Conservation (phyloP, 92 coral and sea anemone genomes). For the Blastomussa wellsi region DNA sequence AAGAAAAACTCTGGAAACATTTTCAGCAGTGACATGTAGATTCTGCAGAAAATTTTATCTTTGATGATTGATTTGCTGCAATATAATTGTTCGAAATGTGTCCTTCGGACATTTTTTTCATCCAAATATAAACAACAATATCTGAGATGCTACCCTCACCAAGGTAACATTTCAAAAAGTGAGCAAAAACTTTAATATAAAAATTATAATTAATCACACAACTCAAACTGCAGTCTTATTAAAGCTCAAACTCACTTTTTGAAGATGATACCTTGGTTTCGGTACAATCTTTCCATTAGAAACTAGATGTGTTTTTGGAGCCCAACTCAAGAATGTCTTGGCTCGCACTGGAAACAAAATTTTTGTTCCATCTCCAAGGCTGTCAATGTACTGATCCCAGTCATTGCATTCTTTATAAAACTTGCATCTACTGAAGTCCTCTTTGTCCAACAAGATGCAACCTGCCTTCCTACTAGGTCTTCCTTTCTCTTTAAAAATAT, state of each 20-base stretch:
- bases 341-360: constrained; percentile 7
- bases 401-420: constrained; percentile 21
- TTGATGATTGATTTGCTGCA: too few relatives aligned
- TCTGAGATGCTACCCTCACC: background rate
- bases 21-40: too few relatives aligned
- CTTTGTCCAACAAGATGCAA: constrained; percentile 20
- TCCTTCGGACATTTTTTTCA: too few relatives aligned
- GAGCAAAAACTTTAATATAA: background rate
- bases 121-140: too few relatives aligned
- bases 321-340: constrained; percentile 4
- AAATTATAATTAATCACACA: background rate
- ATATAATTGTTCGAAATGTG: too few relatives aligned
- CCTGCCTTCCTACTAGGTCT: constrained; percentile 16
- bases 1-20: too few relatives aligned
- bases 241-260: constrained; percentile 25
- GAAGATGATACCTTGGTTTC: constrained; percentile 24
- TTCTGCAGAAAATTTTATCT: too few relatives aligned
- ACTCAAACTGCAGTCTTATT: background rate
- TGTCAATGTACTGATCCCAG: constrained; percentile 1
- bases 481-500: constrained; percentile 24
- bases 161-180: background rate
- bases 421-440: constrained; percentile 5
- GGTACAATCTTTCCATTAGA: constrained; percentile 12
- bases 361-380: constrained; percentile 20
- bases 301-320: constrained; percentile 22